Evolutionary conservation across 2,888 invertebrate species (phyloP), one percentile per base, ranked within the genome.

Genomic region (Agapostemon virescens): DNA sequence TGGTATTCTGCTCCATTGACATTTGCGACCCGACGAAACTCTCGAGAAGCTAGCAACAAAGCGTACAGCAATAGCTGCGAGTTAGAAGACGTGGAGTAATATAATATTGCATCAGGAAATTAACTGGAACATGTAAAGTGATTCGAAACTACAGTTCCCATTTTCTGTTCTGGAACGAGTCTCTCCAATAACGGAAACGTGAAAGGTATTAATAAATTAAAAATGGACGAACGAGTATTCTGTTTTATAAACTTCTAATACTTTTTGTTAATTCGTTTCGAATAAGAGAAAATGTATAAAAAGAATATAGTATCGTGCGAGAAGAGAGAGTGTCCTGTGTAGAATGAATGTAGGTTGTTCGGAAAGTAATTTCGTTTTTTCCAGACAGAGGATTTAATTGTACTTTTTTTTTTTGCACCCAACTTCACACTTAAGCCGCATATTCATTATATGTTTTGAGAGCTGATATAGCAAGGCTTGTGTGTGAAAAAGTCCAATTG

Each of bases 1-100:
- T 80, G 77, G 77, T 79, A 81, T 86, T 88, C 83, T 77, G 82
- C 80, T 82, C 81, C 85, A 84, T 86, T 85, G 86, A 87, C 87
- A 84, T 87, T 83, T 78, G 83, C 82, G 81, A 81, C 74, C 61
- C 74, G 73, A 75, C 84, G 79, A 81, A 82, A 78, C 78, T 70
- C 81, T 85, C 66, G 79, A 73, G 63, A 67, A 68, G 61, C 79
- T 77, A 69, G 70, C 66, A 68, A 72, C 68, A 77, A 82, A 80
- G 77, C 67, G 66, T 58, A 42, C 42, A 45, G 58, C 79, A 49
- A 58, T 69, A 68, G 71, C 64, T 75, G 75, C 78, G 69, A 72
- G 82, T 75, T 52, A 58, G 55, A 74, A 74, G 71, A 67, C 58
- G n/a, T 23, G 58, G 68, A 74, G 64, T 74, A 66, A 69, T 49